A percentile compares a stretch with the other conserved stretches of the same genome.
phyloP scores from a whole-genome alignment of 2,888 invertebrate species.

The Leucozona laternaria region DNA sequence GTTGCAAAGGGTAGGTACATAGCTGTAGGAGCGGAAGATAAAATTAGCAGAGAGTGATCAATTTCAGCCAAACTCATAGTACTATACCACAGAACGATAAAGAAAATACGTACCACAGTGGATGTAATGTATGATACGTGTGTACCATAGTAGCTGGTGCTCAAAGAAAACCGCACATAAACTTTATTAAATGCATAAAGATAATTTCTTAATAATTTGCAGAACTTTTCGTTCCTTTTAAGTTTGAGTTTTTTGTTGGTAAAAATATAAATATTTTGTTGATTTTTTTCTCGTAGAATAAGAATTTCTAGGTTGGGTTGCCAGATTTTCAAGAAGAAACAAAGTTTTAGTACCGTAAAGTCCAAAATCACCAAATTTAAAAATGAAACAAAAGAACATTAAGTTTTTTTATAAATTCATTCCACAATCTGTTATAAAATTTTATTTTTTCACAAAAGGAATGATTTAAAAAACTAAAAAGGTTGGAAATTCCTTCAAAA shows the following conservation, averaged over 20 bases:
- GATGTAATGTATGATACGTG: conserved; percentile 32
- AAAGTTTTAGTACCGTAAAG: background rate
- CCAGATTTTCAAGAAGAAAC: background rate
- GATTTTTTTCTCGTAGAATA: conserved; percentile 22
- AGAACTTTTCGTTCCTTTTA: conserved; percentile 41
- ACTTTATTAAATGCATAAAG: conserved; percentile 68
- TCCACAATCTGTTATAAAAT: too few species aligned
- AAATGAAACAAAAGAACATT: too few species aligned
- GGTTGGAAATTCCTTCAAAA: too few species aligned
- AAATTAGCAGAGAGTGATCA: conserved; percentile 74
- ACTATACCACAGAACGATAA: conserved; percentile 8
- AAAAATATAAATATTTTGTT: conserved; percentile 33
- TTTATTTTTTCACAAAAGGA: too few species aligned
- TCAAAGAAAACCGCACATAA: conserved; percentile 61
- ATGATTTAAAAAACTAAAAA: too few species aligned
- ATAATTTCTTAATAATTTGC: conserved; percentile 74
- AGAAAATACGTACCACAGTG: background rate
- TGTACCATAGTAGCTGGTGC: background rate
- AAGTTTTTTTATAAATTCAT: too few species aligned
- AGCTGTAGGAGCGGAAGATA: conserved; percentile 65
- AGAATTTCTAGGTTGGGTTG: conserved; percentile 34
- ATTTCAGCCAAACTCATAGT: conserved; percentile 58
- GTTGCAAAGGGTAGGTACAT: conserved; percentile 62
- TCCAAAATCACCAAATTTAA: too few species aligned
- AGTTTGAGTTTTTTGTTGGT: conserved; percentile 12